Conservation (phyloP, 2,797 vertebrate genomes). For the Morelia viridis region DNA sequence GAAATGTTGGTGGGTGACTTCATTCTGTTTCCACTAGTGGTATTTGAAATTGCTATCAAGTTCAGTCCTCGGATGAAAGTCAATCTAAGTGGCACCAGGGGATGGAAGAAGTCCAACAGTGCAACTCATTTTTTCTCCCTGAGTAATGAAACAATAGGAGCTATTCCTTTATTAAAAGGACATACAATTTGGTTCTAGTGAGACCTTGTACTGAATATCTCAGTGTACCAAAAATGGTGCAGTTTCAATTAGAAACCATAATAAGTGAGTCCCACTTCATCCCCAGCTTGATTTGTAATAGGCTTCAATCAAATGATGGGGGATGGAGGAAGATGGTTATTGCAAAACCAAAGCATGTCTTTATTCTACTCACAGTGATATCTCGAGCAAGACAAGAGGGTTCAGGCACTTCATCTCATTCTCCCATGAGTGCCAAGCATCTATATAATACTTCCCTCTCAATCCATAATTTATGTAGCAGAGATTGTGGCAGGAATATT, state of each 20-base stretch:
- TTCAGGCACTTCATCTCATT: background rate
- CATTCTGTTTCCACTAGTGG: conserved; percentile 13
- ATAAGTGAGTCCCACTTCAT: background rate
- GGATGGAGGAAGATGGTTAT: too few relatives aligned
- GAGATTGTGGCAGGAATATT: background rate
- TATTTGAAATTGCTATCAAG: conserved; percentile 37
- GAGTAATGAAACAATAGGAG: conserved; percentile 1
- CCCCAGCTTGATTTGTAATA: background rate
- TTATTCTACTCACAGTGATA: background rate
- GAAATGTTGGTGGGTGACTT: conserved; percentile 8
- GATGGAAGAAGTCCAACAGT: background rate
- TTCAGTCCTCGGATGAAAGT: conserved; percentile 19
- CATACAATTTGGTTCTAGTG: background rate
- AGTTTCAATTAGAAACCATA: background rate
- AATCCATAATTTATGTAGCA: background rate
- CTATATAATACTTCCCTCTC: background rate
- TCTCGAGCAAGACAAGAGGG: background rate
- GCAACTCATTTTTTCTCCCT: conserved; percentile 1
- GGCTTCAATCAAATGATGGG: background rate
- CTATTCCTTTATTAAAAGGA: conserved; percentile 26
- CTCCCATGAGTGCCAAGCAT: background rate
- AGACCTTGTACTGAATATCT: background rate
- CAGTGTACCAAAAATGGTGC: background rate
- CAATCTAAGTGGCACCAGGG: conserved; percentile 3
- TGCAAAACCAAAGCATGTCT: background rate